Evolutionary conservation across 2,113 vertebrate genomes (phyloP).

Genomic region (Barbus barbus): DNA sequence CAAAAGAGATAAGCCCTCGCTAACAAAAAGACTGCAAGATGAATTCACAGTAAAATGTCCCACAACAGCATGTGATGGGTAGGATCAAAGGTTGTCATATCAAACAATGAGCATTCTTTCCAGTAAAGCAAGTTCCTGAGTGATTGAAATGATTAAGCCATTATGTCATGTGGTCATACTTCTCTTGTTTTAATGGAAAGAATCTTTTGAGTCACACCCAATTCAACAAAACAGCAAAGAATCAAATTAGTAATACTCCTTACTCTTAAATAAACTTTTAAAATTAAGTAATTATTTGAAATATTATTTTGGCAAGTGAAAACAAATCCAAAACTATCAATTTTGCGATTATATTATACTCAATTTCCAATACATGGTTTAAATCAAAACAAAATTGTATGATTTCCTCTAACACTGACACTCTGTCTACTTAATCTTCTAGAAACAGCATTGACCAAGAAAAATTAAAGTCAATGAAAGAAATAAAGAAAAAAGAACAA

Average conservation of each 20-base stretch:
- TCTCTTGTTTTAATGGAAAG: neutral
- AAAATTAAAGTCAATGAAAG: neutral
- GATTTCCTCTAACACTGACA: neutral
- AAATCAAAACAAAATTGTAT: too few relatives aligned
- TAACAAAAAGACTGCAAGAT: neutral
- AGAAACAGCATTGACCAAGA: neutral
- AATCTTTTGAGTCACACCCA: slow-evolving; percentile 14
- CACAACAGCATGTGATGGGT: neutral
- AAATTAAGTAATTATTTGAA: too few relatives aligned
- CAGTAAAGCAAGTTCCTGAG: neutral
- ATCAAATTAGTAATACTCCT: neutral
- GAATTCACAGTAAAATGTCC: neutral
- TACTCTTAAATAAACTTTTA: too few relatives aligned
- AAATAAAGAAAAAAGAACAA: neutral
- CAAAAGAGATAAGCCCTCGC: neutral
- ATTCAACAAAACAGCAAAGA: neutral
- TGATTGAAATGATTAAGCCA: neutral
- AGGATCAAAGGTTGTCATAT: neutral
- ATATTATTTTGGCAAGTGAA: neutral
- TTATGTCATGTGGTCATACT: neutral
- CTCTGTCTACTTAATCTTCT: neutral
- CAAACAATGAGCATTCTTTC: neutral
- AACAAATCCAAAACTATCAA: neutral
- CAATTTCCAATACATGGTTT: too few relatives aligned
- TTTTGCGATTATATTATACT: neutral